Evolutionary conservation across 2,113 vertebrate species (phyloP).

Genomic region (Brachyistius frenatus): DNA sequence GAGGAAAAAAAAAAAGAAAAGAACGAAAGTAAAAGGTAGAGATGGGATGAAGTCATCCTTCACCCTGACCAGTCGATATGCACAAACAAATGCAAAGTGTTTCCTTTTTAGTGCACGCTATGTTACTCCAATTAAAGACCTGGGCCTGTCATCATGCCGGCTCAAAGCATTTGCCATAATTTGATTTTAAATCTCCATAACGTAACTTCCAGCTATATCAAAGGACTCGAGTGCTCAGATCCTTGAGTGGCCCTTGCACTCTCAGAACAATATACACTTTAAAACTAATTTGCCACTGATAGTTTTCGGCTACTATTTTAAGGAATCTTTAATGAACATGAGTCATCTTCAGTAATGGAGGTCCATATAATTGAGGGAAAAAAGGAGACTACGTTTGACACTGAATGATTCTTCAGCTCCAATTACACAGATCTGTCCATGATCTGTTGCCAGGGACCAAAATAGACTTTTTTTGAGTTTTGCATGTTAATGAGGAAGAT

Average conservation of each 20-base stretch:
- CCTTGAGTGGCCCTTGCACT: constrained; percentile 33
- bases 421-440: constrained; percentile 47
- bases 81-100: neutral
- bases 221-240: constrained; percentile 11
- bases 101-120: neutral
- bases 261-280: constrained; percentile 66
- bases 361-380: constrained; percentile 31
- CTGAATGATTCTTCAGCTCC: constrained; percentile 36
- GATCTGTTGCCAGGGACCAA: constrained; percentile 26
- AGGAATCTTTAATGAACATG: constrained; percentile 58
- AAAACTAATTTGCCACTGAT: constrained; percentile 61
- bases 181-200: constrained; percentile 23
- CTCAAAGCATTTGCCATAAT: constrained; percentile 11
- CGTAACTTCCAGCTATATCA: constrained; percentile 8
- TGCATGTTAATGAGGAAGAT: constrained; percentile 21
- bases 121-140: constrained; percentile 10
- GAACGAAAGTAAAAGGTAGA: neutral
- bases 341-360: constrained; percentile 48
- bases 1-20: neutral
- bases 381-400: constrained; percentile 31
- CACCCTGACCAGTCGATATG: neutral
- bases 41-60: neutral
- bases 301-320: constrained; percentile 43
- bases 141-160: neutral
- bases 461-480: constrained; percentile 40